Evolutionary conservation across 2,888 invertebrate species (phyloP), one percentile per base, ranked within the genome.

Genomic region (Hoplodrina ambigua): DNA sequence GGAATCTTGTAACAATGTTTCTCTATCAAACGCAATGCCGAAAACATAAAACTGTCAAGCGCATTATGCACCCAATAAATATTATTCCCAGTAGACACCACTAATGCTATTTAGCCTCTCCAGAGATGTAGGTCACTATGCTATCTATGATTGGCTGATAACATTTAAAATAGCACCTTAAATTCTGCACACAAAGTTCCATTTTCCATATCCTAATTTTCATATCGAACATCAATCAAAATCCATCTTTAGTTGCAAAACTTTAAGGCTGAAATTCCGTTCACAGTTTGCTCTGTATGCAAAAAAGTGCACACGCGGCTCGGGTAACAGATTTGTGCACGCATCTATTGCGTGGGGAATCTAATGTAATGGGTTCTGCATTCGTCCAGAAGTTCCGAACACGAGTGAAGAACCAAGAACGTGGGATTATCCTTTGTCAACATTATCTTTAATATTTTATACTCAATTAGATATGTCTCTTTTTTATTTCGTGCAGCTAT

Each of bases 21-120:
- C 83, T 89, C 88, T 90, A 92, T 92, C 90, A 90, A 72, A 91
- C 93, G 88, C 86, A 91, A 93, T 82, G 94, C 91, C 92, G 87
- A 94, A 93, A 88, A 92, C 94, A 96, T 96, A 96, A 96, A 96
- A 95, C 90, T 91, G 96, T 96, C 96, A 94, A 89, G 92, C 92
- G 94, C 95, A 94, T 94, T 92, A 94, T 94, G 94, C 95, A 95
- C 91, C 92, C 94, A 86, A 95, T 95, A 95, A 94, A 95, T 95
- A 95, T 94, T 90, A 93, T 91, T 92, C 96, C 95, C 96, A 87
- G 84, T 86, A 87, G 94, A 93, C 89, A 86, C 86, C 77, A 55
- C 93, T 94, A 94, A 94, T 92, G 91, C 90, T 89, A 89, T 88
- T 90, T 89, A 92, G 91, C 90, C 89, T 90, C 93, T 92, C 94